Percentiles rank a stretch among this genome's conserved stretches.
Evolutionary conservation across 2,888 invertebrate species (phyloP).

Genomic region (Linyphia triangularis): DNA sequence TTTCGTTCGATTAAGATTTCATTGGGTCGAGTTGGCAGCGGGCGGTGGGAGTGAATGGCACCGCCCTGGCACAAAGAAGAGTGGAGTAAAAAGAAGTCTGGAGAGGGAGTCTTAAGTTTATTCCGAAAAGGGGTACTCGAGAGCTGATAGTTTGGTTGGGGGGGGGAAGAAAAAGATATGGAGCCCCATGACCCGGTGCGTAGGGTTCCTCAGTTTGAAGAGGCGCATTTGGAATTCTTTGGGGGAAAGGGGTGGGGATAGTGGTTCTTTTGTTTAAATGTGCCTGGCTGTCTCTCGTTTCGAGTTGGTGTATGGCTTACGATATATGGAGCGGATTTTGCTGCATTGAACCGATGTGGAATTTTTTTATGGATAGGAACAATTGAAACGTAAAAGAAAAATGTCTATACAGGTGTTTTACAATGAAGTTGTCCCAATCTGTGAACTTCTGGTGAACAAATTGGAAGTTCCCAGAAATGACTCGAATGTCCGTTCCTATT

Average conservation of each 20-base stretch:
- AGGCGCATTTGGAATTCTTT: constrained; percentile 37
- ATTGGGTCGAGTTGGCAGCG: constrained; percentile 54
- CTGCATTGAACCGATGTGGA: not conserved
- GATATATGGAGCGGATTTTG: constrained; percentile 22
- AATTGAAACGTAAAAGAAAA: not conserved
- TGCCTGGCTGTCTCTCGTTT: not conserved
- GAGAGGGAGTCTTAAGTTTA: constrained; percentile 20
- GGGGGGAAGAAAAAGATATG: constrained; percentile 48
- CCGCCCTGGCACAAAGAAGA: not conserved
- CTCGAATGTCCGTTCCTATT: too few relatives aligned
- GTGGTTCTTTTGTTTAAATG: constrained; percentile 43
- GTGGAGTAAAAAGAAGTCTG: constrained; percentile 5
- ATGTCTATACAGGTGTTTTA: not conserved
- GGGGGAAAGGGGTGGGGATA: constrained; percentile 28
- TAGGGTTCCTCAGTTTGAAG: not conserved
- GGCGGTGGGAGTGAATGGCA: constrained; percentile 18
- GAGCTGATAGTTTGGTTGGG: constrained; percentile 31
- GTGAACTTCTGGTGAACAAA: too few relatives aligned
- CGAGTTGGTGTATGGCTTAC: constrained; percentile 10
- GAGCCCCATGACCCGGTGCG: constrained; percentile 25
- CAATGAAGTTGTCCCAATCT: not conserved
- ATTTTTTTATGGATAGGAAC: not conserved
- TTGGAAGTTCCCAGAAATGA: too few relatives aligned
- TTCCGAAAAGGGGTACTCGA: constrained; percentile 63
- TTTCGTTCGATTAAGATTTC: constrained; percentile 71